Evolutionary conservation across 2,888 invertebrate genomes (phyloP), one percentile per base, ranked within the genome.

Genomic region (Trachelus iudaicus): DNA sequence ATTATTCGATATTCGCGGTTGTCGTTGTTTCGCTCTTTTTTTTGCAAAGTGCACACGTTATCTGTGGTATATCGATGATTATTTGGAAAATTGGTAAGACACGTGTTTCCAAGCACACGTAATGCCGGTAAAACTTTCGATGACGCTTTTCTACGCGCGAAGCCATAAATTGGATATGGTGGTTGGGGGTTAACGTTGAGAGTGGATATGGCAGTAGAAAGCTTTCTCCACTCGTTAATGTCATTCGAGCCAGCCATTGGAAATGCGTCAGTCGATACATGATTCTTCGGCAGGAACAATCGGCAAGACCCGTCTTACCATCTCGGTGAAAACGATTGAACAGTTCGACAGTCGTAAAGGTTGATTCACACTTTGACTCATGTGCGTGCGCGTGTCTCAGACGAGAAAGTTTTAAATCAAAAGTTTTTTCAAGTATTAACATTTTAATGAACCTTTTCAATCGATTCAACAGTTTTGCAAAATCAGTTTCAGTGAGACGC

Each of bases 131-230:
- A 71, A 9, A 71, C 71, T 71, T 71, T 71, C 31, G 11, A 33
- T 30, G 3, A 33, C 31, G 31, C 71, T 71, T 34, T 34, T 71
- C 12, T 9, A 33, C 11, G 6, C 71, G 0, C 6, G 40, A 56
- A 6, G 23, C 40, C 23, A 56, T 23, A 56, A 23, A 56, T 23
- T 9, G 1, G 1, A 56, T 56, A 56, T 56, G 15, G 23, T 56
- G 40, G 40, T 71, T 73, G 68, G 68, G 77, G 75, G 69, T 69
- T 35, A 40, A 81, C 79, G 75, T 76, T 79, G 78, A 75, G 80
- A 80, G 81, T 82, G 77, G 76, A 79, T 30, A 79, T 69, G 34
- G 79, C 78, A 75, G 74, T 81, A 79, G 81, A 81, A 81, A 83
- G 81, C 79, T 81, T 31, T 77, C 79, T 79, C 80, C 79, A 79